phyloP scores from a whole-genome alignment of 1,140 invertebrate genomes.

The Panulirus ornatus region DNA sequence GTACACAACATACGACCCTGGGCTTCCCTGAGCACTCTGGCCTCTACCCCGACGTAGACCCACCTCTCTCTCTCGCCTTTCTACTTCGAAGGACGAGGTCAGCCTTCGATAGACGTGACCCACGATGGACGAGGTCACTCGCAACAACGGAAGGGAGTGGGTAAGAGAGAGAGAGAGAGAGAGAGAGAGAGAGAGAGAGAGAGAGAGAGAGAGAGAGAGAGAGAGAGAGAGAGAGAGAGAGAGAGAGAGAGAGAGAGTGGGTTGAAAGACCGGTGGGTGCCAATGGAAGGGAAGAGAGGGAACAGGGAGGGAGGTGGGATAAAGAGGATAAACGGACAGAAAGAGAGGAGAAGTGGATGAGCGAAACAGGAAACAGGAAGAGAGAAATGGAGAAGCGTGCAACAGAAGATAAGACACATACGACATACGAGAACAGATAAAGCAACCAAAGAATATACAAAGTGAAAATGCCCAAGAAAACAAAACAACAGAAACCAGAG shows the following conservation, averaged over 20 bases:
- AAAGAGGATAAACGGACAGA: slow-evolving; percentile 1
- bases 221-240: slow-evolving; percentile 38
- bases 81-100: no score
- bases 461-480: background rate
- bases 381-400: background rate
- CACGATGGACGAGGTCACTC: background rate
- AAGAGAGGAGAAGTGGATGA: background rate
- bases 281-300: background rate
- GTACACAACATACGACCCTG: no score
- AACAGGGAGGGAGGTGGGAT: background rate
- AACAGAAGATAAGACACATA: background rate
- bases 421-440: background rate
- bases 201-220: background rate
- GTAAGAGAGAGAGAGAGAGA: slow-evolving; percentile 4
- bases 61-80: background rate
- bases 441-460: background rate
- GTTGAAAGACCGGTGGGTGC: background rate
- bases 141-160: slow-evolving; percentile 27
- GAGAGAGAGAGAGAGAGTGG: slow-evolving; percentile 23
- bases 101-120: background rate
- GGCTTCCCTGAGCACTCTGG: background rate
- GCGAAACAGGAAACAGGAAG: background rate
- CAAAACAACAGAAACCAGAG: background rate
- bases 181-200: slow-evolving; percentile 16
- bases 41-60: background rate